These are phyloP conservation scores for Zaprionus capensis DNA, from an alignment of 1,140 invertebrate species.

Conservation along the genomic window DNA sequence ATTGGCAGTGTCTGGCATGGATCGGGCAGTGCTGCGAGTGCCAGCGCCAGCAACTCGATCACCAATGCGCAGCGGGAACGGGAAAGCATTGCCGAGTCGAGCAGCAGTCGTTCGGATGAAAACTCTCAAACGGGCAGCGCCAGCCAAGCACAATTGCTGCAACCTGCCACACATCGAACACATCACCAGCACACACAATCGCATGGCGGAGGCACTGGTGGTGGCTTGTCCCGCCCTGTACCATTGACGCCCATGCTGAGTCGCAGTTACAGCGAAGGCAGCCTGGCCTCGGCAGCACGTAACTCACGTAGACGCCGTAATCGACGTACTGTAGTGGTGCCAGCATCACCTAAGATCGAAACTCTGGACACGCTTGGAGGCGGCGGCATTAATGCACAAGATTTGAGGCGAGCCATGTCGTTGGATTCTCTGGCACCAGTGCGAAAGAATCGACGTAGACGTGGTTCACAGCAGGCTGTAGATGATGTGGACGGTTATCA, in stretches of 20 bases:
- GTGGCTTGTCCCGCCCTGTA: constrained; percentile 42
- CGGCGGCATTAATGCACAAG: constrained; percentile 33
- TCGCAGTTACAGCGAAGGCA: constrained; percentile 86
- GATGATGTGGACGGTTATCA: constrained; percentile 65
- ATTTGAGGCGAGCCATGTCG: constrained; percentile 77
- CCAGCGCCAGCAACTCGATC: constrained; percentile 7
- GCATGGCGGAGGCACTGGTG: constrained; percentile 46
- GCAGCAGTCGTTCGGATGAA: constrained; percentile 77
- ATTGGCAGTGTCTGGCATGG: constrained; percentile 85
- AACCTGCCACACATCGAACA: constrained; percentile 38
- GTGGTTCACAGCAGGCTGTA: constrained; percentile 38
- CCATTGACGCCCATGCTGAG: constrained; percentile 83
- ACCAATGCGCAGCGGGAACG: constrained; percentile 49
- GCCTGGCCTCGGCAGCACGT: constrained; percentile 79
- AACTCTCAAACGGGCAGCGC: constrained; percentile 58
- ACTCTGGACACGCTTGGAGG: constrained; percentile 8
- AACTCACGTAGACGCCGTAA: constrained; percentile 68
- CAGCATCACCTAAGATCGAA: constrained; percentile 43
- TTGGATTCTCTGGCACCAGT: constrained; percentile 75
- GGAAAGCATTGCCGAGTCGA: constrained; percentile 64
- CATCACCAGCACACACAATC: constrained; percentile 73
- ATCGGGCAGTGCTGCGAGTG: constrained; percentile 54
- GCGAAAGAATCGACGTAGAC: constrained; percentile 37
- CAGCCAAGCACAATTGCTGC: constrained; percentile 28
- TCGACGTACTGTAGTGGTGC: constrained; percentile 34